A percentile compares a stretch with the other conserved stretches of the same genome.
These are phyloP conservation scores for Scaeva pyrastri DNA, from an alignment of 2,888 invertebrate genomes.

Conservation along the genomic window DNA sequence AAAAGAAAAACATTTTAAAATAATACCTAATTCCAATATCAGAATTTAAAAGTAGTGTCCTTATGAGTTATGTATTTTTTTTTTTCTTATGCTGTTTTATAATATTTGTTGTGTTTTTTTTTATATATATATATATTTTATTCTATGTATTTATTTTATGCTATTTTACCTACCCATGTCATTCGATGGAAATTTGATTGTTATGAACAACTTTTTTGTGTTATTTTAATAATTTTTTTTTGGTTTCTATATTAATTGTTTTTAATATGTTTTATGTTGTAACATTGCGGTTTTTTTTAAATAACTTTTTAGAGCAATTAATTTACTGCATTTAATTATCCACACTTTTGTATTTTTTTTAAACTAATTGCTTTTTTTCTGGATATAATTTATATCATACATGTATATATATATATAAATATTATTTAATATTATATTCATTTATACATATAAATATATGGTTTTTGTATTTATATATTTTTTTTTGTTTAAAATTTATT, in stretches of 20 bases:
- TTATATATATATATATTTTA: slow-evolving; percentile 55
- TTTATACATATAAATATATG: slow-evolving; percentile 50
- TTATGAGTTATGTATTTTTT: slow-evolving; percentile 65
- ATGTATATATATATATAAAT: slow-evolving; percentile 57
- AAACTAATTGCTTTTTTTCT: slow-evolving; percentile 58
- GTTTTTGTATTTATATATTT: slow-evolving; percentile 31
- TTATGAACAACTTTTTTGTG: slow-evolving; percentile 60
- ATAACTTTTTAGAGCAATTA: slow-evolving; percentile 43
- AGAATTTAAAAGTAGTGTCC: slow-evolving; percentile 67
- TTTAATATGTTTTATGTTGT: slow-evolving; percentile 34
- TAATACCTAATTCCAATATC: slow-evolving; percentile 20
- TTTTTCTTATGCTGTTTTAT: slow-evolving; percentile 48
- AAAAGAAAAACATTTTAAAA: slow-evolving; percentile 7
- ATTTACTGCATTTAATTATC: slow-evolving; percentile 30
- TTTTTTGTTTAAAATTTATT: slow-evolving; percentile 35
- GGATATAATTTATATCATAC: slow-evolving; percentile 55
- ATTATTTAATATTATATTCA: slow-evolving; percentile 40
- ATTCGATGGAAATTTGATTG: slow-evolving; percentile 75
- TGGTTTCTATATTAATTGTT: slow-evolving; percentile 61
- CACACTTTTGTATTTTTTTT: slow-evolving; percentile 35
- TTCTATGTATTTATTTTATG: slow-evolving; percentile 46
- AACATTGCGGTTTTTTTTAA: slow-evolving; percentile 55
- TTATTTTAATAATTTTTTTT: slow-evolving; percentile 65
- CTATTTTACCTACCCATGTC: slow-evolving; percentile 72
- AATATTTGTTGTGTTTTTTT: slow-evolving; percentile 34